A percentile compares a stretch with the other conserved stretches of the same genome.
These are phyloP conservation scores for Suncus etruscus DNA, from an alignment of 2,113 vertebrate genomes.

Conservation along the genomic window DNA sequence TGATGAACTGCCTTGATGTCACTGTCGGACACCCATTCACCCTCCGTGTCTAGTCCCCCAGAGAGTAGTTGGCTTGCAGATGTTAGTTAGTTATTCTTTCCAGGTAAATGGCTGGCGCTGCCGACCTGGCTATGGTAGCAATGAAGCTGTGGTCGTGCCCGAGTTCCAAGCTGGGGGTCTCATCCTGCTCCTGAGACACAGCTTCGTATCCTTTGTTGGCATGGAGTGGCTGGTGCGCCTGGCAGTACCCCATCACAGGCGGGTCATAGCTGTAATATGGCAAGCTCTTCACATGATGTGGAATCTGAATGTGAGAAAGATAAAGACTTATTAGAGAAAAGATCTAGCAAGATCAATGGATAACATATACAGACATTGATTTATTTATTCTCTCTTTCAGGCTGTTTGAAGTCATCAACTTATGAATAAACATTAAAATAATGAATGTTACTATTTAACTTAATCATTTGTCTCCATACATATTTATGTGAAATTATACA, in stretches of 20 bases:
- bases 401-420: neutral
- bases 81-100: constrained; percentile 90
- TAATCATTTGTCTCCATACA: neutral
- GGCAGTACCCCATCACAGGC: constrained; percentile 89
- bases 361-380: rapidly evolving
- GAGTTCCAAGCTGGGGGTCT: constrained; percentile 85
- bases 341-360: neutral
- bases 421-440: neutral
- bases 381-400: neutral
- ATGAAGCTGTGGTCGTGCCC: constrained; percentile 89
- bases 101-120: constrained; percentile 90
- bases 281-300: constrained; percentile 89
- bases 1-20: neutral
- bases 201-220: constrained; percentile 87
- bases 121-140: constrained; percentile 89
- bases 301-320: constrained; percentile 81
- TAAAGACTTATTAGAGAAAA: neutral
- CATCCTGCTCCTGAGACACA: constrained; percentile 82
- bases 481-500: neutral
- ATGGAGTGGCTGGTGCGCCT: constrained; percentile 89
- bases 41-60: constrained; percentile 13
- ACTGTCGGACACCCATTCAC: constrained; percentile 7
- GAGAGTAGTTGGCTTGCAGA: rapidly evolving
- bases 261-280: constrained; percentile 90
- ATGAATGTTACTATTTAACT: neutral